Evolutionary conservation across 2,888 invertebrate species (phyloP).

Genomic region (Chironomus riparius): DNA sequence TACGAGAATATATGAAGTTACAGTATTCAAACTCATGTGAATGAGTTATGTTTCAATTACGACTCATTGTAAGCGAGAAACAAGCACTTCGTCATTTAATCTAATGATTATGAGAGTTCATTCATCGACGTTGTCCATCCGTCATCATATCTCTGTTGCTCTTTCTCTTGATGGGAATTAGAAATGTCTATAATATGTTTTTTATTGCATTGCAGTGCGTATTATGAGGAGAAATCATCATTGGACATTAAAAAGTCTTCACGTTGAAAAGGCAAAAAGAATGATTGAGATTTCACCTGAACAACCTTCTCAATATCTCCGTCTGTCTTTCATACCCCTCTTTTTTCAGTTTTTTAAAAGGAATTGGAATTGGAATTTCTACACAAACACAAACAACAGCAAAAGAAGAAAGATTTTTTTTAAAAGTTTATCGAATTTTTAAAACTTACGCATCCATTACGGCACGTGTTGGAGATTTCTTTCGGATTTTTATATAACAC

Average conservation of each 20-base stretch:
- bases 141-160: too few species aligned
- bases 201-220: background rate
- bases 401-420: background rate
- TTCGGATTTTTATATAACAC: background rate
- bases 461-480: background rate
- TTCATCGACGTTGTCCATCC: background rate
- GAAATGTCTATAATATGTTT: background rate
- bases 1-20: background rate
- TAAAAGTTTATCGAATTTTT: too few species aligned
- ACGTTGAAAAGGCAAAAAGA: background rate
- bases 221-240: background rate
- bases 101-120: background rate
- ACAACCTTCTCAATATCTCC: background rate
- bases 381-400: too few species aligned
- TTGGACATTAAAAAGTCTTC: background rate
- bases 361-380: too few species aligned
- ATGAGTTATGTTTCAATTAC: background rate
- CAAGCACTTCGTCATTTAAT: background rate
- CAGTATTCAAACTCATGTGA: background rate
- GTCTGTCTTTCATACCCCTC: too few species aligned
- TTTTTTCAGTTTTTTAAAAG: too few species aligned
- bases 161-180: background rate
- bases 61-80: background rate
- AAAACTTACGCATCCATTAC: background rate
- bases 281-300: slow-evolving; percentile 3